Conservation (phyloP, 2,888 invertebrate species). For the Eulithis testata region DNA sequence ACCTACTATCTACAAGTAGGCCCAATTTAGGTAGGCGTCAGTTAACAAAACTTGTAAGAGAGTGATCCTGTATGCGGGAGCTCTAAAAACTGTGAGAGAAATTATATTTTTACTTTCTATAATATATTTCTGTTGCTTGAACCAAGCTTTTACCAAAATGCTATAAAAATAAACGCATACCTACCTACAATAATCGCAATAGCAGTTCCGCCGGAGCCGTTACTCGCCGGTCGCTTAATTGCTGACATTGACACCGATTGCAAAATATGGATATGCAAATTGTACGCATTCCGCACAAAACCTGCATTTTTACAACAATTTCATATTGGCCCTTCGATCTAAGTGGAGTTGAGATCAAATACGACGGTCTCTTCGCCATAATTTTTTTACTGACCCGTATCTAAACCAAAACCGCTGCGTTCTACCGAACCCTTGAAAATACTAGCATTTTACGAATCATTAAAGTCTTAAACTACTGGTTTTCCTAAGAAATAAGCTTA, state of each 20-base stretch:
- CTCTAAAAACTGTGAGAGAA: too few species aligned
- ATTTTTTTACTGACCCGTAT: too few species aligned
- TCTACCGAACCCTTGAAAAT: not conserved
- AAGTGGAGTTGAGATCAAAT: not conserved
- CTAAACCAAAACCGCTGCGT: not conserved
- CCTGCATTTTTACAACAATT: conserved; percentile 16
- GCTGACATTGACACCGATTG: conserved; percentile 34
- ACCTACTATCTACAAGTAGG: too few species aligned
- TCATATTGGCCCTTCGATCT: not conserved
- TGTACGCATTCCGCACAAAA: conserved; percentile 9
- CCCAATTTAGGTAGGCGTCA: too few species aligned
- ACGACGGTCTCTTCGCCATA: not conserved
- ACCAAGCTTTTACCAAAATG: conserved; percentile 13
- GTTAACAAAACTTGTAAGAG: too few species aligned
- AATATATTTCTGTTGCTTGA: conserved; percentile 2
- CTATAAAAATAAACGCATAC: conserved; percentile 14
- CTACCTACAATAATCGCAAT: conserved; percentile 17
- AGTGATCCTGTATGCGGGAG: too few species aligned
- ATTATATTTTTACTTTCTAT: too few species aligned
- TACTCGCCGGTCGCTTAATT: conserved; percentile 27
- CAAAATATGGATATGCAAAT: conserved; percentile 32
- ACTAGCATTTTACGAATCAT: too few species aligned
- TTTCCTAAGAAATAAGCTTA: too few species aligned
- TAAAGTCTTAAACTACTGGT: too few species aligned
- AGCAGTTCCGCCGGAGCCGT: conserved; percentile 26